Evolutionary conservation across 2,888 invertebrate species (phyloP), one percentile per base, ranked within the genome.

Genomic region (Zaprionus obscuricornis): DNA sequence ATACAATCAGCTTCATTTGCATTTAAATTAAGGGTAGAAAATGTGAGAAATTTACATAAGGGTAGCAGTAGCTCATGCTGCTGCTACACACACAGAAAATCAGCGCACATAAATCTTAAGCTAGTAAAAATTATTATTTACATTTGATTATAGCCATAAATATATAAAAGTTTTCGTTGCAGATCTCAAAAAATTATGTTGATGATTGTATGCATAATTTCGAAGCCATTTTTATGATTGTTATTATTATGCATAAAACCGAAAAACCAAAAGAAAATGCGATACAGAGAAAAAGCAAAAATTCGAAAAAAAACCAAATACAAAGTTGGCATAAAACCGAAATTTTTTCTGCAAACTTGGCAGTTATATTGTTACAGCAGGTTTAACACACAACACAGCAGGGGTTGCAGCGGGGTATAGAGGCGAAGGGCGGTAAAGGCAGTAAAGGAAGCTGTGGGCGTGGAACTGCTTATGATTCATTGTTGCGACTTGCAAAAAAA

Each of bases 131-230:
- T 74, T 76, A 77, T 74, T 76, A 64, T 76, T 66, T 50, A 52
- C 77, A 84, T 84, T 78, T 84, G 78, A 84, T 77, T 74, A 73
- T n/a, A 18, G 71, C 49, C 85, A 71, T 78, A 78, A 78, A 84
- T 66, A 59, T 68, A 34, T 11, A 26, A 33, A 62, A 56, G 46
- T 68, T 66, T 64, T 45, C 16, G 17, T 36, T 11, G 36, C 36
- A 22, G 31, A 59, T 46, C 50, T 62, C 50, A 82, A 69, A 11
- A 56, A 71, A 59, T 70, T 59, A 66, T 59, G 64, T 29, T 68
- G 54, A 72, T 69, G 55, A 74, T 85, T 85, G 75, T 81, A 84
- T 81, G 85, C 82, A 78, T 78, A 78, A 10, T 34, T 40, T 43
- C 55, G 2, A 13, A 49, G 36, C 47, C 56, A 54, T 60, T 83